These are phyloP conservation scores for Piprites chloris DNA, from an alignment of 2,113 vertebrate genomes.

Conservation along the genomic window DNA sequence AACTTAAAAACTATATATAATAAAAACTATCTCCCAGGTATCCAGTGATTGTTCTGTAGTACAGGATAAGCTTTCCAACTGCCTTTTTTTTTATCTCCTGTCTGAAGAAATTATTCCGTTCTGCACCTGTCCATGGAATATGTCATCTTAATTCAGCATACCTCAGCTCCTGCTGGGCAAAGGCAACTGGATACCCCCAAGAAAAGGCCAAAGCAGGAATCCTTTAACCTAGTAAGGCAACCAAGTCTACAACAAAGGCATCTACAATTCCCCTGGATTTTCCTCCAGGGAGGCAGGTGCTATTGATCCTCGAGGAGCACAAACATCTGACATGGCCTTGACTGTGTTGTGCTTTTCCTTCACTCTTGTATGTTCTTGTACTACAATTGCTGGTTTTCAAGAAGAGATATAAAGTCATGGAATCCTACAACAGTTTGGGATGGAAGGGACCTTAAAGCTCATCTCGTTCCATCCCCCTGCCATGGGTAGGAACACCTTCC, in stretches of 20 bases:
- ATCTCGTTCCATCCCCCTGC: background rate
- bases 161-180: background rate
- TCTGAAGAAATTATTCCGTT: background rate
- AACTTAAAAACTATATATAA: no score
- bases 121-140: slow-evolving; percentile 30
- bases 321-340: background rate
- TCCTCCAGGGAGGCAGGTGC: background rate
- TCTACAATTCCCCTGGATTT: background rate
- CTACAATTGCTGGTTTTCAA: background rate
- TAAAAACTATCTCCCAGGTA: background rate
- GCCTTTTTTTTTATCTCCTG: background rate
- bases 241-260: background rate
- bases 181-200: background rate
- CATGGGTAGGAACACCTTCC: background rate
- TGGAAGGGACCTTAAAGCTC: background rate
- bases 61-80: background rate
- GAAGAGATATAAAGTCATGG: background rate
- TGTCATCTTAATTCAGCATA: slow-evolving; percentile 37
- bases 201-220: background rate
- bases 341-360: background rate
- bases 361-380: fast-evolving
- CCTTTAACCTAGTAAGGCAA: slow-evolving; percentile 21
- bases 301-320: background rate
- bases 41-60: background rate
- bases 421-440: background rate